These are phyloP conservation scores for Peromyscus aztecus DNA, from an alignment of 2,797 vertebrate species.

Conservation along the genomic window DNA sequence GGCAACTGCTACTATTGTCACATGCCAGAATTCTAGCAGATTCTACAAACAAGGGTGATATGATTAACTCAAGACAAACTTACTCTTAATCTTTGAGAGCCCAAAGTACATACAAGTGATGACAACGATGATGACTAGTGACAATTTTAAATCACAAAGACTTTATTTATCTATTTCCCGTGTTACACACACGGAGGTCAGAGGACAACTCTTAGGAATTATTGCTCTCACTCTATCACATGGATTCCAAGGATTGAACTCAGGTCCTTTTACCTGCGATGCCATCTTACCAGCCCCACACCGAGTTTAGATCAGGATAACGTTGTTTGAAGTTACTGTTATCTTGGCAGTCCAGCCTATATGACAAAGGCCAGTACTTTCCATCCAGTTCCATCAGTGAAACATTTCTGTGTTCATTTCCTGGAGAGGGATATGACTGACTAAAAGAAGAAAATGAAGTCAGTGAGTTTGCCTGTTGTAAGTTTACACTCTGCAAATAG, in stretches of 20 bases:
- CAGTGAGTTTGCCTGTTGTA: not conserved
- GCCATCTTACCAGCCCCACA: not conserved
- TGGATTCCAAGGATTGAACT: not conserved
- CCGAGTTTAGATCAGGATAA: conserved; percentile 7
- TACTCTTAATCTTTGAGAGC: not conserved
- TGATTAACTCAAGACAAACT: not conserved
- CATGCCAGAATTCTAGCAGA: not conserved
- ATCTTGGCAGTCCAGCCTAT: not conserved
- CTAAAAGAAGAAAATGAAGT: not conserved
- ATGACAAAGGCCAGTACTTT: not conserved
- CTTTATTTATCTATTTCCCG: not conserved
- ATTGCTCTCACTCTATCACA: not conserved
- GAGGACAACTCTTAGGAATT: not conserved
- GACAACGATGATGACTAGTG: accelerated
- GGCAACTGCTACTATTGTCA: not conserved
- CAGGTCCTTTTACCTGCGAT: not conserved
- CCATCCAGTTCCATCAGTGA: not conserved
- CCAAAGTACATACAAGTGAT: not conserved
- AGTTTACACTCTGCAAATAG: not conserved
- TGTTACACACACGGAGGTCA: not conserved
- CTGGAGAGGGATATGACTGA: not conserved
- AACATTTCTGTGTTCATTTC: conserved; percentile 42
- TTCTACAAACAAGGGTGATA: not conserved
- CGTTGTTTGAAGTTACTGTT: not conserved
- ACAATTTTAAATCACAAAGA: conserved; percentile 37